Evolutionary conservation across 2,888 invertebrate species (phyloP).

Genomic region (Anodontia alba): DNA sequence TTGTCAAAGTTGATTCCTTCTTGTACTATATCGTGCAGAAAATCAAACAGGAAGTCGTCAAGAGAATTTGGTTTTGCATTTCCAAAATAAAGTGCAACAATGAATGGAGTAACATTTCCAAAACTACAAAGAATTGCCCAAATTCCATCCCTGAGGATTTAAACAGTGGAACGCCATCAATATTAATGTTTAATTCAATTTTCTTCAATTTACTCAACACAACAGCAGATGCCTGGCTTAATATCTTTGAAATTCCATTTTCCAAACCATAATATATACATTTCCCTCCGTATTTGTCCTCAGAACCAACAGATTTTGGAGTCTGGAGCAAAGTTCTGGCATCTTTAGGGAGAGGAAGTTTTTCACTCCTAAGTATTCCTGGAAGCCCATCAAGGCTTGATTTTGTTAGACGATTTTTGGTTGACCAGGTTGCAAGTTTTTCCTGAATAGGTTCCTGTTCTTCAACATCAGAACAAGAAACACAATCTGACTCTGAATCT

Average conservation of each 20-base stretch:
- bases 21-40: constrained; percentile 51
- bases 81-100: constrained; percentile 60
- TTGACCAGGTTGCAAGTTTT: constrained; percentile 24
- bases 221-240: neutral
- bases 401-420: neutral
- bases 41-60: constrained; percentile 49
- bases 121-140: constrained; percentile 57
- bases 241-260: constrained; percentile 17
- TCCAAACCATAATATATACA: constrained; percentile 54
- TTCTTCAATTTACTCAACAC: too few relatives aligned
- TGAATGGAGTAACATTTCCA: constrained; percentile 38
- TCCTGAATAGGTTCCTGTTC: constrained; percentile 12
- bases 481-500: constrained; percentile 5
- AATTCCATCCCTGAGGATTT: constrained; percentile 41
- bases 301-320: constrained; percentile 25
- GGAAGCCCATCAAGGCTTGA: constrained; percentile 26
- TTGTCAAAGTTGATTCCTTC: constrained; percentile 27
- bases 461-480: too few relatives aligned
- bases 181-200: constrained; percentile 32
- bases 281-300: constrained; percentile 47
- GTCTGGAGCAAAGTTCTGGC: constrained; percentile 53
- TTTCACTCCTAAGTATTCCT: constrained; percentile 25
- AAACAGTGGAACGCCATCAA: constrained; percentile 53
- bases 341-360: constrained; percentile 53
- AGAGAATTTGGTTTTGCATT: constrained; percentile 51